phyloP scores from a whole-genome alignment of 53 echinoderm and acorn worm genomes.

The Stichopus horrens region DNA sequence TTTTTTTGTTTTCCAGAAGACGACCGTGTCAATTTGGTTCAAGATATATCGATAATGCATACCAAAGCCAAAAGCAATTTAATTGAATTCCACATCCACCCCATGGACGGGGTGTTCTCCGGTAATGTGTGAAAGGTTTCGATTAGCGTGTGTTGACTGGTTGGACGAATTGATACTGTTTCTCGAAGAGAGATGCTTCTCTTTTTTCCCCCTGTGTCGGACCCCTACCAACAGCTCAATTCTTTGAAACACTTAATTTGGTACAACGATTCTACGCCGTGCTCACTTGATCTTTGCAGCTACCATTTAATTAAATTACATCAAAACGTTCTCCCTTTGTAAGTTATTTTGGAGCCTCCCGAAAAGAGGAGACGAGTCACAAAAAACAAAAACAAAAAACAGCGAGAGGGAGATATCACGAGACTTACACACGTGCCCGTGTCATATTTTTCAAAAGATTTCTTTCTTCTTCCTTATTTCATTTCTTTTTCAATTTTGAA shows the following conservation, averaged over 20 bases:
- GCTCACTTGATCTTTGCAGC: neutral
- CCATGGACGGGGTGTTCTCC: neutral
- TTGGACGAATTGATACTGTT: too few species aligned
- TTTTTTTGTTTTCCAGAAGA: too few species aligned
- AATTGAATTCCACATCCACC: neutral
- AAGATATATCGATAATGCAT: neutral
- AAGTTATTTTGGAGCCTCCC: neutral
- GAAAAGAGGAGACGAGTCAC: neutral
- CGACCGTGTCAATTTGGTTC: neutral
- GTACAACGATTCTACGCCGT: neutral
- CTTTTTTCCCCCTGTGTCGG: neutral
- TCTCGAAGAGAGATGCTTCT: too few species aligned
- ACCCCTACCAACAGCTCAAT: conserved; percentile 2
- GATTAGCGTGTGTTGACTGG: neutral
- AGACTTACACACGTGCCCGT: conserved; percentile 2
- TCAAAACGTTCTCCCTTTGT: neutral
- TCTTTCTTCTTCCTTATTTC: neutral
- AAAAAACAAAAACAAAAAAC: too few species aligned
- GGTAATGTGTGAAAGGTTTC: neutral
- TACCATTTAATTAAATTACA: conserved; percentile 5
- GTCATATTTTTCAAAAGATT: neutral
- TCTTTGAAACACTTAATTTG: neutral
- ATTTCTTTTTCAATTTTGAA: neutral
- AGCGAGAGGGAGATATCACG: neutral
- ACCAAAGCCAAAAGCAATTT: neutral